Conservation (phyloP, 2,888 invertebrate species). For the Drosophila recens region DNA sequence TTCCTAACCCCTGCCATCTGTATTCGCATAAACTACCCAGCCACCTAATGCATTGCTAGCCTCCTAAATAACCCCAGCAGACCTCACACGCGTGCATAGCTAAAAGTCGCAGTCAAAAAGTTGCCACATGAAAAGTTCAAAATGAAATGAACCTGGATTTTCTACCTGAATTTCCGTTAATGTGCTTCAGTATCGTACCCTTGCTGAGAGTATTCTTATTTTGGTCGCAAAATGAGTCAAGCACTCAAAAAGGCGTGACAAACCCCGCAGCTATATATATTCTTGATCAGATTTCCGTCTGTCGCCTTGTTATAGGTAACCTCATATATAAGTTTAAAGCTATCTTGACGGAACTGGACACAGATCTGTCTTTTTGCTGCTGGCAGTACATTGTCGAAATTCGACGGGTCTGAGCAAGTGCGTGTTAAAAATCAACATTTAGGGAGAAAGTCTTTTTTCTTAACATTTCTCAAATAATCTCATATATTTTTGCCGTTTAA, state of each 20-base stretch:
- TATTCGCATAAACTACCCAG: slow-evolving; percentile 55
- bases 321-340: too few species aligned
- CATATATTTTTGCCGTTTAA: too few species aligned
- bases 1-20: slow-evolving; percentile 39
- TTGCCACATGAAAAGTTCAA: slow-evolving; percentile 71
- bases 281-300: too few species aligned
- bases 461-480: too few species aligned
- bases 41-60: slow-evolving; percentile 69
- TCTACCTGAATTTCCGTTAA: slow-evolving; percentile 26
- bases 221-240: not conserved
- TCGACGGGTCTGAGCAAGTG: too few species aligned
- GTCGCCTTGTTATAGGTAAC: too few species aligned
- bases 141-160: slow-evolving; percentile 73
- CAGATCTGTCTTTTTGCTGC: too few species aligned
- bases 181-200: not conserved
- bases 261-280: not conserved
- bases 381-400: too few species aligned
- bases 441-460: too few species aligned
- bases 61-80: slow-evolving; percentile 64
- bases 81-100: slow-evolving; percentile 26
- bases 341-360: too few species aligned
- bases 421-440: too few species aligned
- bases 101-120: slow-evolving; percentile 55
- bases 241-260: not conserved
- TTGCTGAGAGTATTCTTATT: not conserved